Evolutionary conservation across 2,113 vertebrate species (phyloP), one percentile per base, ranked within the genome.

Genomic region (Philantomba maxwellii): DNA sequence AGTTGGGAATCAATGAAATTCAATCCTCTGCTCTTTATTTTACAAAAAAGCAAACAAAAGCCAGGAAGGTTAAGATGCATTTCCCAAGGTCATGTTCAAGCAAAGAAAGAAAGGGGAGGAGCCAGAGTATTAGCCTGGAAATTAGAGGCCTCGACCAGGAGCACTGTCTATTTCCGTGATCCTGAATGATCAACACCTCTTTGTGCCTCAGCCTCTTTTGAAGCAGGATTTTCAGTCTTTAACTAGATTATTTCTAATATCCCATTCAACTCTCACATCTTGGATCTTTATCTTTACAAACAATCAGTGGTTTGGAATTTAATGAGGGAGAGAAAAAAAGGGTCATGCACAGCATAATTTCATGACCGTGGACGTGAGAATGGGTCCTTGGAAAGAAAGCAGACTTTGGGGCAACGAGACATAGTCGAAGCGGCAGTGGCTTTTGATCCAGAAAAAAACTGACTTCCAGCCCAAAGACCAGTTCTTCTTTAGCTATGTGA

Each of bases 341-440:
- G 57, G 53, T 82, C 87, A 88, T 4, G 7, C n/a, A 80, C 13
- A 57, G 66, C 28, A 62, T 62, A 96, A 87, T 75, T 92, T 89
- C 49, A 77, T 86, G 47, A 87, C 47, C 17, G 9, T 70, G 28
- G 30, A 92, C 88, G 93, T 84, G 51, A 87, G 51, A 89, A 43
- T 19, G 43, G 58, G 4, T 47, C 53, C 47, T 97, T 55, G n/a
- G n/a, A 95, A 97, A 73, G 73, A 86, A 97, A 78, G 91, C 78
- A 94, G 43, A 73, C 8, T 87, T 87, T 43, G 49, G 49, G 39
- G 58, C 21, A 64, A 55, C 5, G 19, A 11, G 73, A 4, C 10
- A 62, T 5, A 51, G 26, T 2, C 25, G 13, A 92, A 89, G 55
- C n/a, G n/a, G 6, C 6, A 82, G 45, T 36, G n/a, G 4, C 36